Base-by-base conservation (phyloP, 2,113 vertebrate genomes). In the Tapirus terrestris region DNA sequence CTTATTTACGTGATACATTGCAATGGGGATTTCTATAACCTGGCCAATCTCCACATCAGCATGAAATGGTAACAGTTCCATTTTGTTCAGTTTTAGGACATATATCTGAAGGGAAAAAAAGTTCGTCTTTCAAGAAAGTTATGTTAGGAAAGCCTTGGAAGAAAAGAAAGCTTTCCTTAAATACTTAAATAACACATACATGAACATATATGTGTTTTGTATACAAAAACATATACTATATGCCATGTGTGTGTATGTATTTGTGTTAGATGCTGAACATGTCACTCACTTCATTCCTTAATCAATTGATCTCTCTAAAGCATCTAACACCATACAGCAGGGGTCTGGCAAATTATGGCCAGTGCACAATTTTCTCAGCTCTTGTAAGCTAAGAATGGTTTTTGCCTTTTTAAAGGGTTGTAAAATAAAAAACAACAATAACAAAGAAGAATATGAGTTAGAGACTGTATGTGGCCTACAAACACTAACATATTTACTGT, bases 21-120 rank as follows among this genome's bases (percentile, higher is more conserved):
- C 95, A 39, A 99, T 89, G 14, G 98, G 99, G 43, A 99, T 97
- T 31, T 98, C 98, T 95, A 99, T 92, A 20, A 43, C 45, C 61
- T 97, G 97, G 21, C 98, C 98, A 25, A 98, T 96, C 90, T 97
- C 97, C 82, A 93, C 89, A n/a, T 98, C 98, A 48, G 98, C 98
- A 60, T 92, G 98, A 90, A 98, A 97, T 2, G 98, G 98, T 68
- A 98, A 58, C 60, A 99, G 96, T 65, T 98, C 97, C 93, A 99
- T 96, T 88, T 96, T 97, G 27, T 90, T 98, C 67, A 98, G 97
- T 89, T 94, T 98, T 70, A 98, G 88, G 70, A 99, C 98, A 67
- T 96, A 94, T 72, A 99, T 94, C 99, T 99, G 79, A 6, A 72
- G 21, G 25, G 43, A 18, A 58, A 83, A 92, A 92, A 65, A 87